Evolutionary conservation across 30 jellyfish, hydroid and myxozoan genomes (phyloP).

Genomic region (Cassiopea xamachana): DNA sequence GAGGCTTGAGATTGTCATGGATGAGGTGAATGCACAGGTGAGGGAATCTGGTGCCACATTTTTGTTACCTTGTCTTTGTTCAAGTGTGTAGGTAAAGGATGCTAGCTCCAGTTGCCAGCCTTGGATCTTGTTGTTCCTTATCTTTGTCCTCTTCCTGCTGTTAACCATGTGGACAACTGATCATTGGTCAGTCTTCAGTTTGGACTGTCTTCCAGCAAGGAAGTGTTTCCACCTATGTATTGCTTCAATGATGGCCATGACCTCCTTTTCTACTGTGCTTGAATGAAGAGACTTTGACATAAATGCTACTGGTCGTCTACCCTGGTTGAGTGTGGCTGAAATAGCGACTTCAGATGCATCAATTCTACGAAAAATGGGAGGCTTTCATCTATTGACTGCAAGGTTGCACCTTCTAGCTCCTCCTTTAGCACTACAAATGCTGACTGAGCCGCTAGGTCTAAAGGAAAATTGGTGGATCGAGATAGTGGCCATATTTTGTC

Average conservation of each 20-base stretch:
- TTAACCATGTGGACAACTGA: slow-evolving; percentile 72
- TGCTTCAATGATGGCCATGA: background rate
- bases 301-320: too few species aligned
- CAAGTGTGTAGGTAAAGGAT: slow-evolving; percentile 21
- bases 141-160: slow-evolving; percentile 48
- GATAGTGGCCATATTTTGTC: slow-evolving; percentile 48
- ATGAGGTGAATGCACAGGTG: slow-evolving; percentile 1
- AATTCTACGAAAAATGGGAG: background rate
- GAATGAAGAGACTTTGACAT: too few species aligned
- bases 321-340: too few species aligned
- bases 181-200: slow-evolving; percentile 72
- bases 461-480: background rate
- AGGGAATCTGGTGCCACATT: slow-evolving; percentile 66
- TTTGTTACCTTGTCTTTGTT: slow-evolving; percentile 46
- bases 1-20: slow-evolving; percentile 19
- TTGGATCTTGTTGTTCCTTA: slow-evolving; percentile 54
- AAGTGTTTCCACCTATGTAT: slow-evolving; percentile 56
- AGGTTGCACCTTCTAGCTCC: background rate
- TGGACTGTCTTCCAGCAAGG: slow-evolving; percentile 53
- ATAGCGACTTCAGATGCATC: background rate
- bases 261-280: slow-evolving; percentile 17
- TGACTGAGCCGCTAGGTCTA: slow-evolving; percentile 21
- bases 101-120: slow-evolving; percentile 63
- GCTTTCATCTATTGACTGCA: background rate
- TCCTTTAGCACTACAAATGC: slow-evolving; percentile 11